Evolutionary conservation across 2,888 invertebrate genomes (phyloP).

Genomic region (Cantharis flavilabris): DNA sequence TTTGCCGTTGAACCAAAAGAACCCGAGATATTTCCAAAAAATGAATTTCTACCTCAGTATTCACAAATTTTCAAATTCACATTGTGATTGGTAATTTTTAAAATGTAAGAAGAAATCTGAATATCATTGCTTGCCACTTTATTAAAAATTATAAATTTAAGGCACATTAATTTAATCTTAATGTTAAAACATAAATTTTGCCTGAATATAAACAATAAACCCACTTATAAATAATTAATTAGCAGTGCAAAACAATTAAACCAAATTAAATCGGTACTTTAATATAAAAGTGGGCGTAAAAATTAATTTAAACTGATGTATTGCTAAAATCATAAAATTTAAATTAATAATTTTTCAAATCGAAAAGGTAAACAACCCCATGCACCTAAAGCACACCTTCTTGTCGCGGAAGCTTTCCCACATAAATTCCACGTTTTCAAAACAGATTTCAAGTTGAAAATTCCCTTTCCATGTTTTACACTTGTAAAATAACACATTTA

Average conservation of each 20-base stretch:
- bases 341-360: not conserved
- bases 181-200: not conserved
- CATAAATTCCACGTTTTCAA: constrained; percentile 13
- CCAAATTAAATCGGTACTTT: not conserved
- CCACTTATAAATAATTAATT: not conserved
- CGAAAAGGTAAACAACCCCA: not conserved
- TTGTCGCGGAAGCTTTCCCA: constrained; percentile 2
- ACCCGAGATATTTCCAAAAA: too few relatives aligned
- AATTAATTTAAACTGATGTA: not conserved
- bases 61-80: not conserved
- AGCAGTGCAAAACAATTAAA: not conserved
- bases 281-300: not conserved
- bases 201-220: not conserved
- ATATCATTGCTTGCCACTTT: not conserved
- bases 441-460: constrained; percentile 4
- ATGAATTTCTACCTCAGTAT: too few relatives aligned
- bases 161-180: not conserved
- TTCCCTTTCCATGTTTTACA: constrained; percentile 25
- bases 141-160: not conserved
- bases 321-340: not conserved
- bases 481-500: constrained; percentile 31
- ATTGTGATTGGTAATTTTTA: not conserved
- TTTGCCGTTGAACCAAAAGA: too few relatives aligned
- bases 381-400: not conserved
- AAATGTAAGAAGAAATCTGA: not conserved